A percentile compares a stretch with the other conserved stretches of the same genome.
Evolutionary conservation across 2,888 invertebrate genomes (phyloP).

Genomic region (Tachina fera): DNA sequence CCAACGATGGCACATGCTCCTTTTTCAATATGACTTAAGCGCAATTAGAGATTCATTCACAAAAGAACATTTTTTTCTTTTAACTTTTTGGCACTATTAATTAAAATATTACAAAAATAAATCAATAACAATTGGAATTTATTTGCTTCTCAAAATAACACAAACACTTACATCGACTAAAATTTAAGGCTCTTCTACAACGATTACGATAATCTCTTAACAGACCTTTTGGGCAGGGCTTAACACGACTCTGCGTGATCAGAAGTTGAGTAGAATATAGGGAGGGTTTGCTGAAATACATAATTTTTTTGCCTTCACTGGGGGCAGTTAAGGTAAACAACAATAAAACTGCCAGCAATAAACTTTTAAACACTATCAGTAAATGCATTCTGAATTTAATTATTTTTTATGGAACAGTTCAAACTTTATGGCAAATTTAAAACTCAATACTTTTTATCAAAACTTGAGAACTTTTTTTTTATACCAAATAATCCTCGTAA

Average conservation of each 20-base stretch:
- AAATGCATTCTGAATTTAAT: neutral
- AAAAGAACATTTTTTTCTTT: neutral
- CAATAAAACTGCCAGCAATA: constrained; percentile 72
- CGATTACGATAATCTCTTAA: constrained; percentile 79
- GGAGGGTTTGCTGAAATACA: constrained; percentile 76
- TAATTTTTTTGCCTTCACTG: constrained; percentile 73
- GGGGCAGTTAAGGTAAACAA: constrained; percentile 68
- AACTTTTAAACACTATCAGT: constrained; percentile 15
- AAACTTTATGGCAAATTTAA: neutral
- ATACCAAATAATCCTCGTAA: neutral
- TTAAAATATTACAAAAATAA: neutral
- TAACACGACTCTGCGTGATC: constrained; percentile 72
- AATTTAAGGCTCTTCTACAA: constrained; percentile 78
- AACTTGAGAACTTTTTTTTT: neutral
- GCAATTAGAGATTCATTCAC: constrained; percentile 7
- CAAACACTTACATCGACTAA: constrained; percentile 73
- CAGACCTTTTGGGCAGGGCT: constrained; percentile 77
- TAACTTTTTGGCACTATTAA: constrained; percentile 27
- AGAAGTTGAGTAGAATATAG: constrained; percentile 77
- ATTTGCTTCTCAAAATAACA: neutral
- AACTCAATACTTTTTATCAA: neutral
- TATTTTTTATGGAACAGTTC: constrained; percentile 12
- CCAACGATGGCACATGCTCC: neutral
- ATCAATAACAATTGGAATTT: neutral
- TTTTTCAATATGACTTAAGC: neutral